phyloP scores from a whole-genome alignment of 2,888 invertebrate genomes.

The Drosophila mimica region DNA sequence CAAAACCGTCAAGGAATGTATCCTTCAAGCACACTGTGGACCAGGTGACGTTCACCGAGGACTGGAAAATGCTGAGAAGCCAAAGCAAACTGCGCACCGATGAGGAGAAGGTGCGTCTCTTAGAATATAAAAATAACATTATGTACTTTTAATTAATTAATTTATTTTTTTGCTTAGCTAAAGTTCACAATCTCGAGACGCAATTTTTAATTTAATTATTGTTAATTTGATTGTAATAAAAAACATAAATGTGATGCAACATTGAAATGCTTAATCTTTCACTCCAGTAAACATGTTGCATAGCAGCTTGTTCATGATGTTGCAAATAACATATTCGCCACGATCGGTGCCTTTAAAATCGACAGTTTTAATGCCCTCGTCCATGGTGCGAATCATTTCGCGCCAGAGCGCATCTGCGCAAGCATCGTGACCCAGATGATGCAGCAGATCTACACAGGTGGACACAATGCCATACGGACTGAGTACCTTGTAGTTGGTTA shows the following conservation, averaged over 20 bases:
- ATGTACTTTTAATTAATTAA: neutral
- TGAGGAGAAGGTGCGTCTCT: slow-evolving; percentile 65
- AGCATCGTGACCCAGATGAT: slow-evolving; percentile 53
- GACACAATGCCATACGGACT: slow-evolving; percentile 76
- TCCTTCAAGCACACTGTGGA: slow-evolving; percentile 61
- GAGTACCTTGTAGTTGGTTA: slow-evolving; percentile 62
- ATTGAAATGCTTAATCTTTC: neutral
- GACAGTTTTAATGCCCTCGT: slow-evolving; percentile 59
- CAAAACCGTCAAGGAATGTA: slow-evolving; percentile 35
- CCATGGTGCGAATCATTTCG: slow-evolving; percentile 68
- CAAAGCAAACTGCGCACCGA: slow-evolving; percentile 51
- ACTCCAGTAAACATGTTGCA: slow-evolving; percentile 46
- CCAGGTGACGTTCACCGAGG: slow-evolving; percentile 52
- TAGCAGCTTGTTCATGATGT: slow-evolving; percentile 61
- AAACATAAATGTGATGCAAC: slow-evolving; percentile 17
- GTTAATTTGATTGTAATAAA: slow-evolving; percentile 33
- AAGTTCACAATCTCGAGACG: slow-evolving; percentile 30
- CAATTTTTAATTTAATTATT: slow-evolving; percentile 48
- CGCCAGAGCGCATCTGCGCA: slow-evolving; percentile 59
- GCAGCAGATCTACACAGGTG: slow-evolving; percentile 66
- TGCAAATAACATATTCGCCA: slow-evolving; percentile 68
- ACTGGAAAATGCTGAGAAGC: slow-evolving; percentile 51
- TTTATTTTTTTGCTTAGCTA: slow-evolving; percentile 29
- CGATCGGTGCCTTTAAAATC: slow-evolving; percentile 70
- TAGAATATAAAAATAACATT: neutral